Evolutionary conservation across 1,140 invertebrate genomes (phyloP).

Genomic region (Polypedilum vanderplanki): DNA sequence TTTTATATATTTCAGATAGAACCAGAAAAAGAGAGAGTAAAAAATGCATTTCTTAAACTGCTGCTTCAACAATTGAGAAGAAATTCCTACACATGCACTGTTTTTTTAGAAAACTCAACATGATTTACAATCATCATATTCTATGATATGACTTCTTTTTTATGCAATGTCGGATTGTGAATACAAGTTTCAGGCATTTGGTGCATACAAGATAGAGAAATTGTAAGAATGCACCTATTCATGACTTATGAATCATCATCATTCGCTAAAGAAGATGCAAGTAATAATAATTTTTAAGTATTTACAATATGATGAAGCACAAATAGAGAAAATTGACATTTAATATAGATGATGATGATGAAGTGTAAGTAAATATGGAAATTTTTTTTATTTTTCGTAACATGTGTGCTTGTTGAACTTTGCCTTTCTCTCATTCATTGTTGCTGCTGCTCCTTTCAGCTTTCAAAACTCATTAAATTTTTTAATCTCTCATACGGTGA

Average conservation of each 20-base stretch:
- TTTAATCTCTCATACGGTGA: slow-evolving; percentile 10
- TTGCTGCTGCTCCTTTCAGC: background rate
- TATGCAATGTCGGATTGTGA: background rate
- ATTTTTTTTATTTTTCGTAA: background rate
- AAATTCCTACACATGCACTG: background rate
- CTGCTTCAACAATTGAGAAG: background rate
- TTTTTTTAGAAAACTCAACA: background rate
- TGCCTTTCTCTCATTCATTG: background rate
- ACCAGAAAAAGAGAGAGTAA: background rate
- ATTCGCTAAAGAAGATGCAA: background rate
- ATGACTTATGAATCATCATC: background rate
- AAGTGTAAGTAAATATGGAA: slow-evolving; percentile 4
- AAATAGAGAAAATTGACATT: background rate
- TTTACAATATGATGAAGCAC: background rate
- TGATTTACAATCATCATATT: slow-evolving; percentile 24
- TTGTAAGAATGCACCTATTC: background rate
- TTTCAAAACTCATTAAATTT: slow-evolving; percentile 15
- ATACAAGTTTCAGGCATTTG: background rate
- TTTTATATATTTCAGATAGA: background rate
- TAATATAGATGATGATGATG: background rate
- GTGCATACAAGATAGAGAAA: background rate
- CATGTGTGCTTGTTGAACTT: background rate
- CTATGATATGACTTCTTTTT: background rate
- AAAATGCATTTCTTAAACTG: background rate
- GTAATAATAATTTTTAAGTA: background rate